phyloP scores from a whole-genome alignment of 2,888 invertebrate species.

The Nomada flava region DNA sequence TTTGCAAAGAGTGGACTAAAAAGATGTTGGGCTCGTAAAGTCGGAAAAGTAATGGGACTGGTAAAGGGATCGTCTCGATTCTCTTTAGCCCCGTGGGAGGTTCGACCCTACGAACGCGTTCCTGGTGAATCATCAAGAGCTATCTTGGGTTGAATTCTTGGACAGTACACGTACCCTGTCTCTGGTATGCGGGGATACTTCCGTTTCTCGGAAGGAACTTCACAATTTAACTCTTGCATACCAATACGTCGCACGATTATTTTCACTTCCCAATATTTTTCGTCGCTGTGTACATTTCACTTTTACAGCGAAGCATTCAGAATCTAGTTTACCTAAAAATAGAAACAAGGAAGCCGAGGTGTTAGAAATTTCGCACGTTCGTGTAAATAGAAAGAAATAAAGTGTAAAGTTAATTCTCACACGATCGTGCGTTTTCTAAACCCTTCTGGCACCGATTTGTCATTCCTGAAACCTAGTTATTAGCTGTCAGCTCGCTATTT shows the following conservation, averaged over 20 bases:
- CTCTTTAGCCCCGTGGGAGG: conserved; percentile 37
- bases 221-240: conserved; percentile 9
- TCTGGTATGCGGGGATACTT: conserved; percentile 46
- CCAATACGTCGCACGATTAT: background rate
- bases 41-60: conserved; percentile 11
- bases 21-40: conserved; percentile 28
- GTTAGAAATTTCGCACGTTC: too few relatives aligned
- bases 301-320: too few relatives aligned
- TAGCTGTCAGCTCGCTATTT: background rate
- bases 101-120: conserved; percentile 53
- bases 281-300: too few relatives aligned
- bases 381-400: background rate
- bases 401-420: background rate
- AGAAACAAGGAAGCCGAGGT: too few relatives aligned
- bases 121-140: conserved; percentile 61
- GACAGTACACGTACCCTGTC: conserved; percentile 36
- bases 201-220: conserved; percentile 35
- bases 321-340: too few relatives aligned
- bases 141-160: conserved; percentile 55
- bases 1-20: background rate
- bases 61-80: conserved; percentile 18
- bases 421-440: background rate
- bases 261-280: background rate
- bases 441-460: background rate
- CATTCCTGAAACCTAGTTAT: background rate